Percentiles rank a stretch among this genome's conserved stretches.
Evolutionary conservation across 2,888 invertebrate genomes (phyloP).

Genomic region (Sympetrum striolatum): DNA sequence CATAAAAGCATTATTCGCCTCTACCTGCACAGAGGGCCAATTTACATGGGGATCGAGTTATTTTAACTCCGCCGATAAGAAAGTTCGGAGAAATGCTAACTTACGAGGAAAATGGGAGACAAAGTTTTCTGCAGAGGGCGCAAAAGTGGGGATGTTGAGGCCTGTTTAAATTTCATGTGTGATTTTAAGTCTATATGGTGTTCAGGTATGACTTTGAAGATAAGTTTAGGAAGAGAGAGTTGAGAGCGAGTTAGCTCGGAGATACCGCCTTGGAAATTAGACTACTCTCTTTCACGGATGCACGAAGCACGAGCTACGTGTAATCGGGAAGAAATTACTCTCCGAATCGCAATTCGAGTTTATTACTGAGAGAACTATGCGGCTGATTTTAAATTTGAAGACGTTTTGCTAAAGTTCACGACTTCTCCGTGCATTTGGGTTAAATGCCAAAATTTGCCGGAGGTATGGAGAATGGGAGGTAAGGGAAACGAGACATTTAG

Average conservation of each 20-base stretch:
- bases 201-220: not conserved
- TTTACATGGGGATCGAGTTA: too few relatives aligned
- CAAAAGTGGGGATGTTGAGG: not conserved
- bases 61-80: not conserved
- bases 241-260: not conserved
- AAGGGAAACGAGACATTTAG: too few relatives aligned
- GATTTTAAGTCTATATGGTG: not conserved
- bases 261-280: not conserved
- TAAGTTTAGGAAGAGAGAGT: not conserved
- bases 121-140: not conserved
- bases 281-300: not conserved
- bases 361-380: not conserved
- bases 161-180: not conserved
- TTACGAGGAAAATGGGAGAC: not conserved
- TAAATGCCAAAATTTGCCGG: too few relatives aligned
- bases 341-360: not conserved
- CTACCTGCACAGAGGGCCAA: too few relatives aligned
- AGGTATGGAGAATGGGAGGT: too few relatives aligned
- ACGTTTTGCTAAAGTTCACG: too few relatives aligned
- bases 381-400: not conserved
- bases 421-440: too few relatives aligned
- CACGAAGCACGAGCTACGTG: not conserved
- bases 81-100: not conserved
- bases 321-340: not conserved
- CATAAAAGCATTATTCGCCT: too few relatives aligned